Base-by-base conservation (phyloP, 2,113 vertebrate species). In the Carollia perspicillata region DNA sequence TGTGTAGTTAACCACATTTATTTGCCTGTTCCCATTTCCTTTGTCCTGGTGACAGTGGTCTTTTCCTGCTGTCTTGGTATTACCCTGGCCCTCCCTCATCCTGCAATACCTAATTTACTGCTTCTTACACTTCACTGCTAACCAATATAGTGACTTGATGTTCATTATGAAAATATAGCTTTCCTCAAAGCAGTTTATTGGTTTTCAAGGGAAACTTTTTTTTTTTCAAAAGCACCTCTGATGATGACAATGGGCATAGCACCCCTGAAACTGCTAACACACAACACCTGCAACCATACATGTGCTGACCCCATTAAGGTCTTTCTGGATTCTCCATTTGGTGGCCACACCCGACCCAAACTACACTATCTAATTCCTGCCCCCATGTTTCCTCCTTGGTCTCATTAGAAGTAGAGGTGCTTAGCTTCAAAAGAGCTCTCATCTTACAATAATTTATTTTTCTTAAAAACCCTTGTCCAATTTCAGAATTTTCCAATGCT, bases 211-310 rank as follows among this genome's bases (percentile, higher is more conserved):
- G 10, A 79, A 68, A 42, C 5, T 22, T 51, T 4, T 55, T 55
- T 30, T 3, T 88, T 89, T n/a, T 28, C 47, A 26, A 17, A 40
- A 77, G 4, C 26, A 18, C 23, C 13, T 23, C 9, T 3, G 22
- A 11, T 33, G 37, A 23, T 22, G 14, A 10, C 51, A 14, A 17
- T 63, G 22, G 8, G 11, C 63, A 53, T 11, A 6, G 3, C 0
- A 10, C 3, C 2, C 1, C 33, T 2, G 10, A 69, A 51, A 11
- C 2, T 2, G 2, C 7, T 28, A 33, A 6, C 12, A 1, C 33
- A 30, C 2, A 37, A 4, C 2, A 2, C 28, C 1, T 44, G 1
- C 1, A 18, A 2, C 5, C 33, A 33, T 4, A 0, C 11, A 4
- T 13, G 4, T 11, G 0, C 35, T 35, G 12, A n/a, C 6, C 17